Base-by-base conservation (phyloP, 2,113 vertebrate species). In the Cyprinodon tularosa region DNA sequence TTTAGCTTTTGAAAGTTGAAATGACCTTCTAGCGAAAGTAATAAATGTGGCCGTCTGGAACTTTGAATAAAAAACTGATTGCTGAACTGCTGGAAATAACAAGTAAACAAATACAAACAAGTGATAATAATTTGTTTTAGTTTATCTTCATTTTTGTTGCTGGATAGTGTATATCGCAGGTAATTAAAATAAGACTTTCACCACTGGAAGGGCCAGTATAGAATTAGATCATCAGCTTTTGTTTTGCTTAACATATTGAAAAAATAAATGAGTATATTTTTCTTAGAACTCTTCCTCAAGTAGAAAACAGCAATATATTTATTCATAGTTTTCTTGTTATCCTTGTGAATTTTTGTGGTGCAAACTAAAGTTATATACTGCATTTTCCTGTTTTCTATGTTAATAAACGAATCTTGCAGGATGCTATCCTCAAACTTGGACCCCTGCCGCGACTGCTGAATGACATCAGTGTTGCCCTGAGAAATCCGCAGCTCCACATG, bases 401-500 rank as follows among this genome's bases (percentile, higher is more conserved):
- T 6, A 20, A 53, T 17, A 17, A 7, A 53, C 9, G 4, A 17
- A 3, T 8, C 12, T n/a, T 76, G 12, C 82, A 98, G 97, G 97
- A 99, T 77, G 97, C 97, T 10, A 96, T 99, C 61, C 91, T 98
- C 69, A 99, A 99, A 93, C 93, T 99, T 75, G 97, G 97, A 17
- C 97, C 97, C 0, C 90, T 99, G 70, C 97, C 97, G 0, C 95
- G 97, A 74, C 94, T 99, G 84, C 95, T 99, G 84, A 99, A 97
- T 0, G 97, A 99, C 93, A 98, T 98, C 91, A 98, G 97, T 48
- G 96, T 97, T 3, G 97, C 97, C 37, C 93, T 98, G 91, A 94
- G 97, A 85, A 99, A 97, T 92, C 97, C 97, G 0, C 97, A 98
- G 93, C 96, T 98, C 77, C 97, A 98, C 89, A 95, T 96, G 74